These are phyloP conservation scores for Neoniphon sammara DNA, from an alignment of 2,797 vertebrate genomes.

Conservation along the genomic window DNA sequence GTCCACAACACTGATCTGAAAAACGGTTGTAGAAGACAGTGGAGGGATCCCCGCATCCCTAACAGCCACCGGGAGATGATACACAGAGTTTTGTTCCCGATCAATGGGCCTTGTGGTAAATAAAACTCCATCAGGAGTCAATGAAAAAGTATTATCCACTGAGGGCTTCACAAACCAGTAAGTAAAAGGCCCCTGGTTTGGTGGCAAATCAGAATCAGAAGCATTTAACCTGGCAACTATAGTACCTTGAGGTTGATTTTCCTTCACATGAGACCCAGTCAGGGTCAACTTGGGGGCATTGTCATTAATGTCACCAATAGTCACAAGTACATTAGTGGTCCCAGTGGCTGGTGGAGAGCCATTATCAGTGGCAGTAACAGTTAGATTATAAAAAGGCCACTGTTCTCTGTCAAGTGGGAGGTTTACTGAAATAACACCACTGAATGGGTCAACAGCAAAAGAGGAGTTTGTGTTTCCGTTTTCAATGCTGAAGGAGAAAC, in stretches of 20 bases:
- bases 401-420: slow-evolving; percentile 81
- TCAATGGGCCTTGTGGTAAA: slow-evolving; percentile 76
- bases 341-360: slow-evolving; percentile 81
- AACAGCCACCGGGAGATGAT: slow-evolving; percentile 73
- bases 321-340: slow-evolving; percentile 75
- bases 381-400: slow-evolving; percentile 81
- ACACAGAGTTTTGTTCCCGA: slow-evolving; percentile 72
- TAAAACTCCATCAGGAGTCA: slow-evolving; percentile 81
- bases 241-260: slow-evolving; percentile 83
- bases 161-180: slow-evolving; percentile 77
- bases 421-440: slow-evolving; percentile 78
- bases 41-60: slow-evolving; percentile 80
- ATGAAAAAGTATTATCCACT: slow-evolving; percentile 67
- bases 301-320: slow-evolving; percentile 82
- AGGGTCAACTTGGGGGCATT: slow-evolving; percentile 77
- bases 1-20: slow-evolving; percentile 79
- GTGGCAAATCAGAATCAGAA: slow-evolving; percentile 79
- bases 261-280: slow-evolving; percentile 73
- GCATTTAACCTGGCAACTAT: slow-evolving; percentile 77
- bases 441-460: slow-evolving; percentile 77
- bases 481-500: slow-evolving; percentile 77
- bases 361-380: slow-evolving; percentile 79
- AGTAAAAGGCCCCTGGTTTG: slow-evolving; percentile 83
- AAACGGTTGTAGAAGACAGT: slow-evolving; percentile 75
- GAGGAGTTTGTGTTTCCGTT: slow-evolving; percentile 78